phyloP scores from a whole-genome alignment of 2,797 vertebrate genomes.

The Myiotriccus ornatus region DNA sequence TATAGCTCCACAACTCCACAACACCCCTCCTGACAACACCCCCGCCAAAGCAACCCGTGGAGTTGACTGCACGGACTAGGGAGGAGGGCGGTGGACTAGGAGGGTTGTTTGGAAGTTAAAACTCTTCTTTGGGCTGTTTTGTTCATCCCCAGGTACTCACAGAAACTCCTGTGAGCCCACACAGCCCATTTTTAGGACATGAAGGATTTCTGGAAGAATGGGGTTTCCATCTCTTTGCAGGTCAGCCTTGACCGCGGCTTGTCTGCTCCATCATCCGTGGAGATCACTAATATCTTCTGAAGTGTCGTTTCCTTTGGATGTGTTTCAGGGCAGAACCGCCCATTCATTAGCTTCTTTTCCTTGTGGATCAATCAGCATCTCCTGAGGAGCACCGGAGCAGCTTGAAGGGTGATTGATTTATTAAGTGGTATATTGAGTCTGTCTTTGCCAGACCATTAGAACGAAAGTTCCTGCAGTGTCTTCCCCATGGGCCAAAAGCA shows the following conservation, averaged over 20 bases:
- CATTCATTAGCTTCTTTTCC: background rate
- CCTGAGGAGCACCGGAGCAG: conserved; percentile 25
- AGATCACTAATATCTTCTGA: background rate
- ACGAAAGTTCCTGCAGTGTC: background rate
- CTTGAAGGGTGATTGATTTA: conserved; percentile 38
- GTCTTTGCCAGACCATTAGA: background rate
- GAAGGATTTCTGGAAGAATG: background rate
- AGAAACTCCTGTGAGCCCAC: background rate
- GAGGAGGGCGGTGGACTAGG: fast-evolving
- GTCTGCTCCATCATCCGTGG: background rate
- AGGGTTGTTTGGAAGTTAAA: background rate
- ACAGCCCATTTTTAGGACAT: background rate
- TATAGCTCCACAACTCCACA: fast-evolving
- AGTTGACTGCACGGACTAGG: background rate
- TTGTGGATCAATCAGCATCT: background rate
- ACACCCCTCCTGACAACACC: background rate
- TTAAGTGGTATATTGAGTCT: background rate
- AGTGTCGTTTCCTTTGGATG: background rate
- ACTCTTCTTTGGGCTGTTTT: background rate
- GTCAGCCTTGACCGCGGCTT: background rate
- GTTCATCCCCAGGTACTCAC: background rate
- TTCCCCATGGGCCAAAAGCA: background rate
- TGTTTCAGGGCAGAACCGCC: background rate
- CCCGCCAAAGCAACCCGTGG: background rate
- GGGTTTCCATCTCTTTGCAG: conserved; percentile 18